Evolutionary conservation across 1,140 invertebrate genomes (phyloP).

Genomic region (Melanaphis sacchari): DNA sequence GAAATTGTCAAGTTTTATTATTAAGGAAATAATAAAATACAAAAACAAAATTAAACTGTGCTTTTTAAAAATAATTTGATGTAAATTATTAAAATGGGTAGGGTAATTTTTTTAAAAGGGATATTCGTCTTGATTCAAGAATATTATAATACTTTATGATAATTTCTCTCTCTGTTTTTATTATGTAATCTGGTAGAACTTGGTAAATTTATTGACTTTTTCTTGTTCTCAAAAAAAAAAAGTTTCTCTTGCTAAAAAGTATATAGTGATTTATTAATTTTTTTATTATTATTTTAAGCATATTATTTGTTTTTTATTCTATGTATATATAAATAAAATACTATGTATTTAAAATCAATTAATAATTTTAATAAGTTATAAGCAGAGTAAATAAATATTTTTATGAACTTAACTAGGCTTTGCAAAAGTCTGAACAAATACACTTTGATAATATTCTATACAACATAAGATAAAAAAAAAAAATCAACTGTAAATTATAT

Average conservation of each 20-base stretch:
- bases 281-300: neutral
- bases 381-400: neutral
- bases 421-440: neutral
- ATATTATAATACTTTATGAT: neutral
- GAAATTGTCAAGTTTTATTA: neutral
- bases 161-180: constrained; percentile 18
- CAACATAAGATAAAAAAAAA: neutral
- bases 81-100: constrained; percentile 11
- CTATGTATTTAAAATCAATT: constrained; percentile 2
- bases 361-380: neutral
- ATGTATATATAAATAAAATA: neutral
- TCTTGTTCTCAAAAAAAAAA: constrained; percentile 14
- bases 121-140: neutral
- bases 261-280: neutral
- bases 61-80: constrained; percentile 21
- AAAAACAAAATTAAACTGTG: neutral
- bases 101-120: constrained; percentile 1
- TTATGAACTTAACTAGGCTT: neutral
- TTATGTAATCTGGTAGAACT: neutral
- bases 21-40: neutral
- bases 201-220: constrained; percentile 12
- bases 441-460: neutral
- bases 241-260: neutral
- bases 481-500: neutral
- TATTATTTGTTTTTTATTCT: neutral